These are phyloP conservation scores for Chinchilla lanigera DNA, from an alignment of 2,113 vertebrate genomes.

Conservation along the genomic window DNA sequence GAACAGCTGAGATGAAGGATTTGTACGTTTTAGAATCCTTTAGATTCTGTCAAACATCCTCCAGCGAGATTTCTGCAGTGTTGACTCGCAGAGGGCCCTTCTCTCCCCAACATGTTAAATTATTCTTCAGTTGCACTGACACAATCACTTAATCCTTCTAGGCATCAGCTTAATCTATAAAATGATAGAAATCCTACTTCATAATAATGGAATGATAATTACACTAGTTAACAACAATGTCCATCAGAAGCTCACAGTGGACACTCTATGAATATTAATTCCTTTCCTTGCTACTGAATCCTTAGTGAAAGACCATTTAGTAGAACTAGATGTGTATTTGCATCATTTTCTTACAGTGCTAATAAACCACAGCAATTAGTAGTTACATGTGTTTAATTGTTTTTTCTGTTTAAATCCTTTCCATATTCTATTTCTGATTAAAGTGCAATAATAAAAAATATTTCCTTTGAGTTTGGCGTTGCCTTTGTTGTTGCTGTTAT, in stretches of 20 bases:
- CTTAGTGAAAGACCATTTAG: not conserved
- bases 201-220: not conserved
- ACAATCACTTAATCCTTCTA: not conserved
- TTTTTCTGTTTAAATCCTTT: not conserved
- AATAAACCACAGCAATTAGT: not conserved
- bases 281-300: not conserved
- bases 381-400: not conserved
- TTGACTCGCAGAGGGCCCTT: not conserved
- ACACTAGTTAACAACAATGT: not conserved
- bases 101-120: not conserved
- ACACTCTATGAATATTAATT: not conserved
- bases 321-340: not conserved
- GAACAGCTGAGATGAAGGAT: not conserved
- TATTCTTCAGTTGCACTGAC: not conserved
- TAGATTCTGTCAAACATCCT: not conserved
- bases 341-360: not conserved
- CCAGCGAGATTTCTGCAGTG: not conserved
- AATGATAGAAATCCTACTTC: not conserved
- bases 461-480: not conserved
- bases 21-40: not conserved
- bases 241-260: not conserved
- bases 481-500: not conserved
- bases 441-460: not conserved
- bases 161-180: not conserved
- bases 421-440: conserved; percentile 24